These are phyloP conservation scores for Tamandua tetradactyla DNA, from an alignment of 2,797 vertebrate genomes.

Conservation along the genomic window DNA sequence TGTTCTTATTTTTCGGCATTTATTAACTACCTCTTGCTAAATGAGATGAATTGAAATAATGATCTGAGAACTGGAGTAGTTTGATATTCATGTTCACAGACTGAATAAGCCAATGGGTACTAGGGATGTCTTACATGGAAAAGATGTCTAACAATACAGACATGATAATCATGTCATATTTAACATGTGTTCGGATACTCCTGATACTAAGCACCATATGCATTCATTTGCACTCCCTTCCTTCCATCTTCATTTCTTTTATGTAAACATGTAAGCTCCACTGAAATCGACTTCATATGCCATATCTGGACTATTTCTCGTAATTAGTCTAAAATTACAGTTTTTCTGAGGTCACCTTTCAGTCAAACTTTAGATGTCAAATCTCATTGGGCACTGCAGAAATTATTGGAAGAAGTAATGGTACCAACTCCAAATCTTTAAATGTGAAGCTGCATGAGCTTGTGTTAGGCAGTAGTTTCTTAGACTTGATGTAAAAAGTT, in stretches of 20 bases:
- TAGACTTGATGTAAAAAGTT: no score
- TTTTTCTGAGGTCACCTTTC: neutral
- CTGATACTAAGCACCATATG: rapidly evolving
- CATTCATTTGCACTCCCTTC: rapidly evolving
- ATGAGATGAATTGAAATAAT: neutral
- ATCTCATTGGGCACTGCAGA: neutral
- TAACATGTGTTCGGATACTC: no score
- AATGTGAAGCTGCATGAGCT: neutral
- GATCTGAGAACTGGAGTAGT: neutral
- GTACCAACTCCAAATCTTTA: neutral
- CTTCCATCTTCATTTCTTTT: neutral
- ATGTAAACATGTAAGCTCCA: neutral
- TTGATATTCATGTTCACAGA: neutral
- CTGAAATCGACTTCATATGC: neutral
- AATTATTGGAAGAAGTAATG: neutral
- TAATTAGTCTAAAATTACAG: neutral
- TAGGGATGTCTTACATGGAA: neutral
- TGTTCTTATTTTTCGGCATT: neutral
- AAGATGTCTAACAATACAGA: neutral
- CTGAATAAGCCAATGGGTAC: neutral
- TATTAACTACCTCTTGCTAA: neutral
- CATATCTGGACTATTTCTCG: neutral
- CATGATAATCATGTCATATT: neutral
- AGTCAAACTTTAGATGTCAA: neutral
- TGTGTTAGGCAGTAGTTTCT: no score